phyloP scores from a whole-genome alignment of 2,888 invertebrate species.

The Bimastos eiseni region DNA sequence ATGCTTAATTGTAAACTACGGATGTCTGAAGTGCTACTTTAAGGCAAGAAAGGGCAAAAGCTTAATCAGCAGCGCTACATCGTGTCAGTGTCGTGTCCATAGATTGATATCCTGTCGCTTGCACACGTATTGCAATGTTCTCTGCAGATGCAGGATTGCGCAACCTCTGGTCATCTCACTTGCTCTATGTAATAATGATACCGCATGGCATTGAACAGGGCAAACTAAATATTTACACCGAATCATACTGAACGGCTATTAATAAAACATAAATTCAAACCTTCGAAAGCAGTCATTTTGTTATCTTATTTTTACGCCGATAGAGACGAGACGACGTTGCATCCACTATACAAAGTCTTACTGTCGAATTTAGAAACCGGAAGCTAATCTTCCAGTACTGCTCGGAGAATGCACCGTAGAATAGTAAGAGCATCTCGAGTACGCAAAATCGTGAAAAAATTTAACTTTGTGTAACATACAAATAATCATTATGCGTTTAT shows the following conservation, averaged over 20 bases:
- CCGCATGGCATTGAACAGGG: background rate
- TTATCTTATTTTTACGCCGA: background rate
- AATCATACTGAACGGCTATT: no score
- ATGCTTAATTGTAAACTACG: background rate
- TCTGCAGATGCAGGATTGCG: background rate
- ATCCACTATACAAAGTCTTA: background rate
- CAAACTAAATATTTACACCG: no score
- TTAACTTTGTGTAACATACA: no score
- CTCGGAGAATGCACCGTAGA: background rate
- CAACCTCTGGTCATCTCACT: background rate
- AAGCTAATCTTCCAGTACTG: background rate
- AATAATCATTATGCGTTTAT: no score
- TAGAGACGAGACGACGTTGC: background rate
- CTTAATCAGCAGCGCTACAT: no score
- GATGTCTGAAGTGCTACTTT: no score
- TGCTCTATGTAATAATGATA: background rate
- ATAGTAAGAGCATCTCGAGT: background rate
- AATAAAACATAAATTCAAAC: constrained; percentile 20
- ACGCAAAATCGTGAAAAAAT: background rate
- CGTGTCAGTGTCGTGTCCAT: no score
- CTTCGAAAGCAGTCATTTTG: constrained; percentile 39
- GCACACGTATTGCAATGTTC: background rate
- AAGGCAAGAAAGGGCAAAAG: no score
- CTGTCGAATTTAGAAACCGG: background rate
- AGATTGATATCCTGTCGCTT: no score